phyloP scores from a whole-genome alignment of 1,140 invertebrate species.

The Galleria mellonella region DNA sequence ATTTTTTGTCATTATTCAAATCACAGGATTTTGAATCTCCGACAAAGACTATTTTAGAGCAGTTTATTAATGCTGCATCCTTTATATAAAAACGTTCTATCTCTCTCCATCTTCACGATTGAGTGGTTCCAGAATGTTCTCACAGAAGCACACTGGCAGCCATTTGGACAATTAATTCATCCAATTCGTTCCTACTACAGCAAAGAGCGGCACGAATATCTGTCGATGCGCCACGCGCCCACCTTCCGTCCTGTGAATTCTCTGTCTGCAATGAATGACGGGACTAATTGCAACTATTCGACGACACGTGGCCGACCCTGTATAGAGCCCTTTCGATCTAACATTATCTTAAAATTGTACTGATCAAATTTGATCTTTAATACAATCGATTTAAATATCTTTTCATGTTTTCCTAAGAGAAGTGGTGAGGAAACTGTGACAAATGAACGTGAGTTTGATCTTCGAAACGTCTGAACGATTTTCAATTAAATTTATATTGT shows the following conservation, averaged over 20 bases:
- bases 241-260: constrained; percentile 38
- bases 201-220: constrained; percentile 16
- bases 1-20: no score
- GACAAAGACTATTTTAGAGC: no score
- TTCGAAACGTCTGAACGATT: constrained; percentile 49
- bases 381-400: constrained; percentile 4
- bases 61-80: no score
- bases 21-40: no score
- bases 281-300: constrained; percentile 50
- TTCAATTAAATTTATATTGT: constrained; percentile 33
- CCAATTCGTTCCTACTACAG: constrained; percentile 49
- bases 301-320: constrained; percentile 45
- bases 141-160: not conserved
- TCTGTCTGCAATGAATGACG: constrained; percentile 35
- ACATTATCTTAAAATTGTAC: constrained; percentile 32
- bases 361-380: constrained; percentile 11
- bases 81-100: no score
- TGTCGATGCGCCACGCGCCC: constrained; percentile 22
- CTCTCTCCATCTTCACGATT: no score
- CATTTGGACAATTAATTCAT: constrained; percentile 44
- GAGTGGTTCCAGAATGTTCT: no score
- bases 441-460: constrained; percentile 57
- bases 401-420: no score
- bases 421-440: constrained; percentile 43
- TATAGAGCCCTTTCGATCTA: constrained; percentile 25